phyloP scores from a whole-genome alignment of 2,888 invertebrate genomes.

The Eupithecia abbreviata region DNA sequence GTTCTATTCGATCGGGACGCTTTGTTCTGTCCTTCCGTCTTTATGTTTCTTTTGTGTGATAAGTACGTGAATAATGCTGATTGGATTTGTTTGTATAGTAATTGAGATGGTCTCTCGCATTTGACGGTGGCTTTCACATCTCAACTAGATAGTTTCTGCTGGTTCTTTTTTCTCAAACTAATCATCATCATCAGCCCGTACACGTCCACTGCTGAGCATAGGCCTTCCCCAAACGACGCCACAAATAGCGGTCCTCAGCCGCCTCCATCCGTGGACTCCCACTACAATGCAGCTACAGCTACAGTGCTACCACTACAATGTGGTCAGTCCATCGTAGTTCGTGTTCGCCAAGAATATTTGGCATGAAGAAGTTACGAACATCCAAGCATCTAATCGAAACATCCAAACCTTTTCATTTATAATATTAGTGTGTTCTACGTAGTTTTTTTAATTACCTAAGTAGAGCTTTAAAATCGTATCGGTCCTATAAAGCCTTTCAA shows the following conservation, averaged over 20 bases:
- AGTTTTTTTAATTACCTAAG: background rate
- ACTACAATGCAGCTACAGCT: too few relatives aligned
- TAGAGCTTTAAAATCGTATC: background rate
- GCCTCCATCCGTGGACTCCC: too few relatives aligned
- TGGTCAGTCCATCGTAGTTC: too few relatives aligned
- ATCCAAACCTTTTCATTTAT: background rate
- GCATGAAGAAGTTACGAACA: background rate
- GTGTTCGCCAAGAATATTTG: background rate
- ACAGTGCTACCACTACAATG: too few relatives aligned
- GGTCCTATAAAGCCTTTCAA: slow-evolving; percentile 9
- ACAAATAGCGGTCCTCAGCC: too few relatives aligned
- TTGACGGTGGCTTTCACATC: background rate
- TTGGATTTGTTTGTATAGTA: background rate
- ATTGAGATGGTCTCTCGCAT: background rate
- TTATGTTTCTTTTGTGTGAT: slow-evolving; percentile 29
- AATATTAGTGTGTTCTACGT: background rate
- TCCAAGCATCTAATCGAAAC: background rate
- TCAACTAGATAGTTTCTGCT: background rate
- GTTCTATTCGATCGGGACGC: slow-evolving; percentile 32
- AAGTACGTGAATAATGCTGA: slow-evolving; percentile 1
- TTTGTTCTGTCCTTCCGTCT: slow-evolving; percentile 34
- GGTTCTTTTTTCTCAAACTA: background rate
- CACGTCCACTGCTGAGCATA: too few relatives aligned
- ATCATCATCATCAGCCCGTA: background rate
- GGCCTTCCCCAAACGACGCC: too few relatives aligned